Evolutionary conservation across 2,113 vertebrate species (phyloP).

Genomic region (Silurus glanis): DNA sequence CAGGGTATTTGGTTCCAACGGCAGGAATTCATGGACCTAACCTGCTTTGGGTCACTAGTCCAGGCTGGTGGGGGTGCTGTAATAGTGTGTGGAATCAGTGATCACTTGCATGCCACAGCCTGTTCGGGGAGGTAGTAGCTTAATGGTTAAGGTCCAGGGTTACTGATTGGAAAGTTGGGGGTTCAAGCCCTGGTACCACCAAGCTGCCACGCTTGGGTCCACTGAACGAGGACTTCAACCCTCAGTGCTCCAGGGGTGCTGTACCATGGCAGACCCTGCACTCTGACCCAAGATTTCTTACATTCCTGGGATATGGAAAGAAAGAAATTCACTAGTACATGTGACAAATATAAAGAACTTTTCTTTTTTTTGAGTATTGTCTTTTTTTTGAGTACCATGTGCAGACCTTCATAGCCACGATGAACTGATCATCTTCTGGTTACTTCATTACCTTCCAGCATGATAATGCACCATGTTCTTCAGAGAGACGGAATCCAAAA

Average conservation of each 20-base stretch:
- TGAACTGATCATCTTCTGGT: not conserved
- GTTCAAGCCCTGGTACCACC: too few relatives aligned
- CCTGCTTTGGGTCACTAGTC: not conserved
- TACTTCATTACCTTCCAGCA: not conserved
- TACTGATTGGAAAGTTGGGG: too few relatives aligned
- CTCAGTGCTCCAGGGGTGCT: too few relatives aligned
- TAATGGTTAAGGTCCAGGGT: too few relatives aligned
- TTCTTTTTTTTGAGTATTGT: not conserved
- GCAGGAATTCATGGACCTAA: not conserved
- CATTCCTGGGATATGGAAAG: too few relatives aligned
- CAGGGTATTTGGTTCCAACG: too few relatives aligned
- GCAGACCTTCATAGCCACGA: not conserved
- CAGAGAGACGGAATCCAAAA: not conserved
- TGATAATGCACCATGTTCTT: not conserved
- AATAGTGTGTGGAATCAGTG: not conserved
- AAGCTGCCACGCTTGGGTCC: too few relatives aligned
- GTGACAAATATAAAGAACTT: too few relatives aligned
- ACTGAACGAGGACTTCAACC: too few relatives aligned
- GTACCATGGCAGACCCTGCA: too few relatives aligned
- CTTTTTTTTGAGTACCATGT: not conserved
- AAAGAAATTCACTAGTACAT: too few relatives aligned
- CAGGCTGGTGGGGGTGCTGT: not conserved
- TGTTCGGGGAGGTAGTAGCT: not conserved
- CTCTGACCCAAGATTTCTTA: too few relatives aligned
- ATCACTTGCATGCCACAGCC: not conserved